These are phyloP conservation scores for Callithrix jacchus DNA, from an alignment of 2,113 vertebrate genomes.

Conservation along the genomic window DNA sequence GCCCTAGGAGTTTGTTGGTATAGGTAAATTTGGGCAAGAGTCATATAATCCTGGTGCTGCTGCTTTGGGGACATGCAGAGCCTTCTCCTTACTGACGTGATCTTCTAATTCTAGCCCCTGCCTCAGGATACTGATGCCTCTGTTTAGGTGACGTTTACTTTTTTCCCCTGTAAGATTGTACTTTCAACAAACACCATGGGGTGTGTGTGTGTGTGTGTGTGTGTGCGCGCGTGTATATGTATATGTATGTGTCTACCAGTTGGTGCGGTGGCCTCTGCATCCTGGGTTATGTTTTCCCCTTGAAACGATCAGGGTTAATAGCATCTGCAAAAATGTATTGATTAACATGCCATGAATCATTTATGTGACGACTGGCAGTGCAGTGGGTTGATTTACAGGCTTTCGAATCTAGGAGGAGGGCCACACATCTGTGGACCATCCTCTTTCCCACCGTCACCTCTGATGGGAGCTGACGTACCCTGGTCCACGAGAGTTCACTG, in stretches of 20 bases:
- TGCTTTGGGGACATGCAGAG: background rate
- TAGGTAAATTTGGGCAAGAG: background rate
- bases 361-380: background rate
- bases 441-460: background rate
- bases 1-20: background rate
- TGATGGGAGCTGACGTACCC: background rate
- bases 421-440: background rate
- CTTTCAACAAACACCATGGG: background rate
- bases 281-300: background rate
- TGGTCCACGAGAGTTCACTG: background rate
- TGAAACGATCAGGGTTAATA: conserved; percentile 19
- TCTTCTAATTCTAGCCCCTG: background rate
- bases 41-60: background rate
- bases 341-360: conserved; percentile 45
- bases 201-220: background rate
- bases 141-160: background rate
- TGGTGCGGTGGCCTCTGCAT: background rate
- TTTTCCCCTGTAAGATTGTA: background rate
- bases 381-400: background rate
- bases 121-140: background rate
- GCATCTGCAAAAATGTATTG: background rate
- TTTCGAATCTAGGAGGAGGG: conserved; percentile 15
- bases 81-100: background rate
- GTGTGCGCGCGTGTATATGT: no score
- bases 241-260: background rate